Conservation (phyloP, 2,888 invertebrate genomes). For the Phengaris alcon region DNA sequence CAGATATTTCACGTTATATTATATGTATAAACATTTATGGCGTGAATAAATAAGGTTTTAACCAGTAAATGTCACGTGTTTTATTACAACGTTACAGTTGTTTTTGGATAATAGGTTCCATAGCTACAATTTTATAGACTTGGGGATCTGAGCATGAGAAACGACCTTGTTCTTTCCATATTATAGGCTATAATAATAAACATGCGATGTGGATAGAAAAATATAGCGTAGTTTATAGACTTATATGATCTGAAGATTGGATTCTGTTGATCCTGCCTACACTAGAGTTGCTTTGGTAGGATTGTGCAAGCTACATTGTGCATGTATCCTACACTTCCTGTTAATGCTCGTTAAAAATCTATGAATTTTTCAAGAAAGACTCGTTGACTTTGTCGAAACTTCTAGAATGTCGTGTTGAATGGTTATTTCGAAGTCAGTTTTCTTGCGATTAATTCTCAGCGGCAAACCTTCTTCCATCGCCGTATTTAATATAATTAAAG, state of each 20-base stretch:
- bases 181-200: background rate
- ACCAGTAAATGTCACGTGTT: constrained; percentile 16
- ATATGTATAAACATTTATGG: constrained; percentile 12
- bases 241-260: no score
- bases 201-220: no score
- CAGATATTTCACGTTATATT: constrained; percentile 2
- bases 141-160: background rate
- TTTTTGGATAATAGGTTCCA: constrained; percentile 8
- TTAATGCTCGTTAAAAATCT: no score
- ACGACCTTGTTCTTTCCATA: background rate
- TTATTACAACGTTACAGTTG: constrained; percentile 4
- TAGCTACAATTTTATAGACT: constrained; percentile 6
- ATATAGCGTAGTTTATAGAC: no score
- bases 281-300: no score
- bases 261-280: no score
- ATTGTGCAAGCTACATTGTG: no score
- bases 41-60: constrained; percentile 13
- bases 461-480: background rate
- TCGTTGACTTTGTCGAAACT: no score
- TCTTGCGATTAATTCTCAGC: background rate
- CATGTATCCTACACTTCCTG: no score
- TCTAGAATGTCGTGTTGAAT: no score
- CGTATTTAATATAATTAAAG: background rate
- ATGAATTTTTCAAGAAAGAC: no score
- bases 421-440: no score